A percentile compares a stretch with the other conserved stretches of the same genome.
phyloP scores from a whole-genome alignment of 2,113 vertebrate genomes.

The Lepus americanus region DNA sequence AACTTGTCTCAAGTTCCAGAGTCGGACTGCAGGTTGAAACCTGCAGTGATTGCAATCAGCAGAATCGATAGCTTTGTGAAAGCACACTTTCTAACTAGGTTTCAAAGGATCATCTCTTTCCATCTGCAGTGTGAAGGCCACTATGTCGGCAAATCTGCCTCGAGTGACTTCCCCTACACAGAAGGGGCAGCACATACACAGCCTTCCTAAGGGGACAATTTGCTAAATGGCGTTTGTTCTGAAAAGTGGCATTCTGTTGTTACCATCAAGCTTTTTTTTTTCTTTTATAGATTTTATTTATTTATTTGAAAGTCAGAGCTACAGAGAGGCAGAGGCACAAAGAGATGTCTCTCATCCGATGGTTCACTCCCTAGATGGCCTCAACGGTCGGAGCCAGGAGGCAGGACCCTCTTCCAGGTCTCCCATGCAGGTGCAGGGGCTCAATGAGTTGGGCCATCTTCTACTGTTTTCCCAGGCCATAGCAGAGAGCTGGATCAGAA shows the following conservation, averaged over 20 bases:
- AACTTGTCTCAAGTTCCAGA: slow-evolving; percentile 76
- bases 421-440: too few relatives aligned
- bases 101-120: slow-evolving; percentile 51
- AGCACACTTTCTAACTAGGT: slow-evolving; percentile 51
- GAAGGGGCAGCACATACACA: too few relatives aligned
- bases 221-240: background rate
- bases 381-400: too few relatives aligned
- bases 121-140: slow-evolving; percentile 34
- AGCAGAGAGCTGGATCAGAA: too few relatives aligned
- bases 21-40: slow-evolving; percentile 76
- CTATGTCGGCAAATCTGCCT: background rate
- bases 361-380: too few relatives aligned
- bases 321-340: too few relatives aligned
- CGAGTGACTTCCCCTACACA: background rate
- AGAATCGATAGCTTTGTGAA: slow-evolving; percentile 74
- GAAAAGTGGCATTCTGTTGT: background rate
- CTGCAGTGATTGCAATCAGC: slow-evolving; percentile 71
- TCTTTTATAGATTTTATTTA: too few relatives aligned
- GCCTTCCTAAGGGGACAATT: background rate
- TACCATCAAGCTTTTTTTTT: slow-evolving; percentile 25
- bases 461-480: too few relatives aligned
- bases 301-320: too few relatives aligned
- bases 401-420: too few relatives aligned
- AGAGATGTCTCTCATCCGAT: too few relatives aligned
- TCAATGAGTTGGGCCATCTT: too few relatives aligned